phyloP scores from a whole-genome alignment of 2,797 vertebrate genomes.

The Alauda arvensis region DNA sequence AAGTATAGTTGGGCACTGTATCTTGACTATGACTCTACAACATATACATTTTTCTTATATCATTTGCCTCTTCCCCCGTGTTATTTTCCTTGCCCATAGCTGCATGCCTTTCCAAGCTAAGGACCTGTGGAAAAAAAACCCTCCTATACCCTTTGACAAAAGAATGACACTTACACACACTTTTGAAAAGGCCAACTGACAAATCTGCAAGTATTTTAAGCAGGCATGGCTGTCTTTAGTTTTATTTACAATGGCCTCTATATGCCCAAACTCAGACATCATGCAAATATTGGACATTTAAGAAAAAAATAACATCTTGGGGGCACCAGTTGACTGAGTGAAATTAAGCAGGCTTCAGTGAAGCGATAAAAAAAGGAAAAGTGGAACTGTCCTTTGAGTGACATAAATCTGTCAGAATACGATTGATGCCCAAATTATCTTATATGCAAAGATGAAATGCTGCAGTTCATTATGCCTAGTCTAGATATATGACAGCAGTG shows the following conservation, averaged over 20 bases:
- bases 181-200: constrained; percentile 79
- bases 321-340: constrained; percentile 94
- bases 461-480: constrained; percentile 91
- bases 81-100: constrained; percentile 77
- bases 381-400: constrained; percentile 98
- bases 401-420: constrained; percentile 97
- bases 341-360: constrained; percentile 99
- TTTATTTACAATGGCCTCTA: constrained; percentile 85
- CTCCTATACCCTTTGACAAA: constrained; percentile 62
- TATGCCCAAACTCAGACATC: constrained; percentile 77
- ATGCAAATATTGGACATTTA: constrained; percentile 96
- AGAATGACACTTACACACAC: constrained; percentile 60
- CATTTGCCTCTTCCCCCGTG: constrained; percentile 64
- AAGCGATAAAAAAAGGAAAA: constrained; percentile 98
- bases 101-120: constrained; percentile 80
- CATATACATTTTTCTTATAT: constrained; percentile 36
- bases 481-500: constrained; percentile 92
- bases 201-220: constrained; percentile 65
- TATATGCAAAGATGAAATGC: constrained; percentile 98
- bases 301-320: constrained; percentile 92
- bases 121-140: constrained; percentile 63
- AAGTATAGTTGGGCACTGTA: constrained; percentile 86
- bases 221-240: constrained; percentile 72
- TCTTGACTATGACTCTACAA: constrained; percentile 68
- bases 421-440: constrained; percentile 99